Evolutionary conservation across 2,797 vertebrate genomes (phyloP).

Genomic region (Poeciliopsis infans): DNA sequence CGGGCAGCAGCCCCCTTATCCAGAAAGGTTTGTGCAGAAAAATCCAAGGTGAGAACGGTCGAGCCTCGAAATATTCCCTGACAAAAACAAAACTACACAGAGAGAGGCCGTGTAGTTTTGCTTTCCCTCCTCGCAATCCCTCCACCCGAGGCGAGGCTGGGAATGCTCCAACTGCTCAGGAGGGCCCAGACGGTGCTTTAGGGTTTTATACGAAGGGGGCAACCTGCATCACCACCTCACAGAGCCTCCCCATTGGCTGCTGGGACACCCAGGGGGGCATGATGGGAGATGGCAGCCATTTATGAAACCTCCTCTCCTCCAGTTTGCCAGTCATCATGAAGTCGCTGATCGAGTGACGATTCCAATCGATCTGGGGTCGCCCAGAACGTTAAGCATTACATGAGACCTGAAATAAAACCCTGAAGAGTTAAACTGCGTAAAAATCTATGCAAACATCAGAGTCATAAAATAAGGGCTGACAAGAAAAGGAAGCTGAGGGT

Average conservation of each 20-base stretch:
- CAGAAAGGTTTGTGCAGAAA: constrained; percentile 82
- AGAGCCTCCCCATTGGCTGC: constrained; percentile 80
- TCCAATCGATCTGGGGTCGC: accelerated
- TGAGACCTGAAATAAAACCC: not conserved
- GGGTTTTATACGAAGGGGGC: constrained; percentile 90
- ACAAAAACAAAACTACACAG: constrained; percentile 92
- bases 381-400: accelerated
- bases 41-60: constrained; percentile 89
- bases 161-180: constrained; percentile 98
- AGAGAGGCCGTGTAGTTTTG: constrained; percentile 89
- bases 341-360: constrained; percentile 69
- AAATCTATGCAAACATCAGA: not conserved
- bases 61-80: constrained; percentile 85
- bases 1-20: constrained; percentile 82
- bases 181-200: constrained; percentile 84
- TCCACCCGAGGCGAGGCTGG: constrained; percentile 99
- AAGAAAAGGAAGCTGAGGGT: constrained; percentile 55
- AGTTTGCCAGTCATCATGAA: constrained; percentile 65
- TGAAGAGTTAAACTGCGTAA: not conserved
- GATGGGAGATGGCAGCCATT: constrained; percentile 77
- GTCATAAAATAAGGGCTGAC: constrained; percentile 61
- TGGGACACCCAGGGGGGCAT: constrained; percentile 59
- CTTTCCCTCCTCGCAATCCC: constrained; percentile 92
- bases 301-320: constrained; percentile 64
- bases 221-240: constrained; percentile 68